Percentiles rank a stretch among this genome's conserved stretches.
These are phyloP conservation scores for Lamprologus ornatipinnis DNA, from an alignment of 2,113 vertebrate genomes.

Conservation along the genomic window DNA sequence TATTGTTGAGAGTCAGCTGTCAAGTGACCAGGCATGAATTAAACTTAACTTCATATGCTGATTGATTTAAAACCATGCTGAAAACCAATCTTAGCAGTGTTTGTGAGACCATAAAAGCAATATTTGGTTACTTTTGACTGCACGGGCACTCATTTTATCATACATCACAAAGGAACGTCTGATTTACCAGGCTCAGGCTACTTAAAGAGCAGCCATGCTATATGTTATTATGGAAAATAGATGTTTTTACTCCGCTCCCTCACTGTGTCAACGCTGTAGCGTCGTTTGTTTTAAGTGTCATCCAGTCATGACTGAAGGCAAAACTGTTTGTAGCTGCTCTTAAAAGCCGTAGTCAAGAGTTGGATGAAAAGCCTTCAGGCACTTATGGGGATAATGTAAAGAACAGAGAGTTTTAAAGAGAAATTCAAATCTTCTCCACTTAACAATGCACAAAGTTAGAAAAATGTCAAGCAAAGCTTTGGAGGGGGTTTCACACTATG, in stretches of 20 bases:
- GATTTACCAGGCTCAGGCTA: neutral
- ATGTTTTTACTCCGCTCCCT: neutral
- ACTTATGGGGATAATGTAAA: neutral
- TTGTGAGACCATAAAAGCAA: neutral
- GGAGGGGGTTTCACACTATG: neutral
- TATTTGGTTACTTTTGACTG: neutral
- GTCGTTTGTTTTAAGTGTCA: neutral
- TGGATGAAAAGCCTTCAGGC: neutral
- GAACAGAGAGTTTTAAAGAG: neutral
- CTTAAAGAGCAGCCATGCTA: neutral
- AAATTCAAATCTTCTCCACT: neutral
- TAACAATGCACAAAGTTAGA: neutral
- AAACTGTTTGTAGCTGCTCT: neutral
- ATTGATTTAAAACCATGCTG: constrained; percentile 40
- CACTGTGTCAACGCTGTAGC: neutral
- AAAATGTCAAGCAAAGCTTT: neutral
- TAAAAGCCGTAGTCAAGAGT: neutral
- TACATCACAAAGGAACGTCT: neutral
- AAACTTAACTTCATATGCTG: constrained; percentile 9
- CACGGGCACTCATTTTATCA: neutral
- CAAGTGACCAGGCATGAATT: constrained; percentile 13
- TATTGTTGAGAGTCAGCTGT: constrained; percentile 40
- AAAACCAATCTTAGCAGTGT: constrained; percentile 1
- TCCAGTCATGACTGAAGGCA: neutral
- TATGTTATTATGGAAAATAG: neutral